Percentiles rank a stretch among this genome's conserved stretches.
Conservation (phyloP, 2,888 invertebrate genomes). For the Octonoba sinensis region DNA sequence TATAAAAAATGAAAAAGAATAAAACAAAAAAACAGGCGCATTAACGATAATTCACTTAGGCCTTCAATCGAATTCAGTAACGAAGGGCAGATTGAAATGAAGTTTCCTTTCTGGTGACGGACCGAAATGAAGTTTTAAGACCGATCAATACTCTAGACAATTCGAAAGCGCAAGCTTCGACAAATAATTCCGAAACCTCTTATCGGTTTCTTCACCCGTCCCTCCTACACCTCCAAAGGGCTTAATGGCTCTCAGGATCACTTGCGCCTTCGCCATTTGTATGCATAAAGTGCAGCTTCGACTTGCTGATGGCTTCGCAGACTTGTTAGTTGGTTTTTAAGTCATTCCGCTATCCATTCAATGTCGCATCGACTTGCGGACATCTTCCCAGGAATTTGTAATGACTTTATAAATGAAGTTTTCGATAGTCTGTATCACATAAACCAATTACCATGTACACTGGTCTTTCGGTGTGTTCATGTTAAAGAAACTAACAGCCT, state of each 20-base stretch:
- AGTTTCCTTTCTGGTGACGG: constrained; percentile 35
- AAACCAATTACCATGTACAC: too few relatives aligned
- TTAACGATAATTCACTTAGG: constrained; percentile 64
- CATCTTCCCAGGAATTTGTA: too few relatives aligned
- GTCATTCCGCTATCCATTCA: too few relatives aligned
- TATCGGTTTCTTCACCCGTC: constrained; percentile 47
- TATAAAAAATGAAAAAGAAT: constrained; percentile 2
- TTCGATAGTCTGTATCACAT: too few relatives aligned
- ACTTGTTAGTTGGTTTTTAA: too few relatives aligned
- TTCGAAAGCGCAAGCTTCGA: constrained; percentile 33
- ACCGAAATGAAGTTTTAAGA: constrained; percentile 61
- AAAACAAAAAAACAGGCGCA: constrained; percentile 49
- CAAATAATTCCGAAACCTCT: constrained; percentile 61
- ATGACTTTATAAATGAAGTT: too few relatives aligned
- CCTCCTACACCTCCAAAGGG: too few relatives aligned
- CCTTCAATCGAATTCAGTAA: constrained; percentile 56
- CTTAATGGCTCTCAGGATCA: constrained; percentile 46
- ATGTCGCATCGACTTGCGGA: too few relatives aligned
- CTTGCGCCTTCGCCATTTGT: neutral
- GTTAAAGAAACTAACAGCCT: too few relatives aligned
- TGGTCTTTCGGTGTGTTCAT: too few relatives aligned
- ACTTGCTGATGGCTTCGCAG: too few relatives aligned
- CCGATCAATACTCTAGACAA: constrained; percentile 50
- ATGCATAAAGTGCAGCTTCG: too few relatives aligned
- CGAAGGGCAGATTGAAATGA: constrained; percentile 58